A percentile compares a stretch with the other conserved stretches of the same genome.
Evolutionary conservation across 2,888 invertebrate species (phyloP).

Genomic region (Cataglyphis livida): DNA sequence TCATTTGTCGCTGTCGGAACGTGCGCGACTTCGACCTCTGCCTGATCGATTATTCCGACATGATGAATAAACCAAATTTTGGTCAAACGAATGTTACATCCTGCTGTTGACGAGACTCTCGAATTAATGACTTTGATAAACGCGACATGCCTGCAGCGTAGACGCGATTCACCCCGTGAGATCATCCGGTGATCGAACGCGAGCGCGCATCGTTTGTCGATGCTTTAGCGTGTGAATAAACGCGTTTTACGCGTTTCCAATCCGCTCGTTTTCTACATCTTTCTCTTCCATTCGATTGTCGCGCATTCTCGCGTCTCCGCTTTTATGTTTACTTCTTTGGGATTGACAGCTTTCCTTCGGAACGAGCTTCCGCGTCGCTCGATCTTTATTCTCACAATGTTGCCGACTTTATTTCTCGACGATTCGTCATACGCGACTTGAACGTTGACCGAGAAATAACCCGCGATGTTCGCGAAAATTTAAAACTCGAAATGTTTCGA

Average conservation of each 20-base stretch:
- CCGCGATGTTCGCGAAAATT: slow-evolving; percentile 40
- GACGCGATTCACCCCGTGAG: slow-evolving; percentile 16
- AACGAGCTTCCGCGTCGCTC: slow-evolving; percentile 26
- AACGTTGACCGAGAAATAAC: slow-evolving; percentile 52
- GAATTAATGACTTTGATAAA: slow-evolving; percentile 48
- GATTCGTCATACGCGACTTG: slow-evolving; percentile 54
- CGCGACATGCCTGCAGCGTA: slow-evolving; percentile 12
- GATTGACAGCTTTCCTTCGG: slow-evolving; percentile 50
- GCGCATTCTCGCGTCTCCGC: slow-evolving; percentile 8
- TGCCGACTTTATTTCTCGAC: slow-evolving; percentile 17
- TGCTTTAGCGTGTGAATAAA: slow-evolving; percentile 33
- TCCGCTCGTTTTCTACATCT: neutral
- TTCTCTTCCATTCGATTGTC: slow-evolving; percentile 30
- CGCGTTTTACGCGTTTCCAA: slow-evolving; percentile 23
- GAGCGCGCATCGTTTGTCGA: slow-evolving; percentile 20
- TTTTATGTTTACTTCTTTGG: slow-evolving; percentile 53
- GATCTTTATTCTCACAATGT: slow-evolving; percentile 54
- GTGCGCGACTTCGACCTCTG: slow-evolving; percentile 28
- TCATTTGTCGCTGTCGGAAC: slow-evolving; percentile 42
- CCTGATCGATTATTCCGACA: slow-evolving; percentile 44
- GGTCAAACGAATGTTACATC: slow-evolving; percentile 44
- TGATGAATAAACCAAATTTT: slow-evolving; percentile 53
- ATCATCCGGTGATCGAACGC: slow-evolving; percentile 18
- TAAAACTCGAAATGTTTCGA: slow-evolving; percentile 56
- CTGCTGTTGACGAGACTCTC: slow-evolving; percentile 41